Percentiles rank a stretch among this genome's conserved stretches.
Conservation (phyloP, 2,888 invertebrate species). For the Parnassius apollo region DNA sequence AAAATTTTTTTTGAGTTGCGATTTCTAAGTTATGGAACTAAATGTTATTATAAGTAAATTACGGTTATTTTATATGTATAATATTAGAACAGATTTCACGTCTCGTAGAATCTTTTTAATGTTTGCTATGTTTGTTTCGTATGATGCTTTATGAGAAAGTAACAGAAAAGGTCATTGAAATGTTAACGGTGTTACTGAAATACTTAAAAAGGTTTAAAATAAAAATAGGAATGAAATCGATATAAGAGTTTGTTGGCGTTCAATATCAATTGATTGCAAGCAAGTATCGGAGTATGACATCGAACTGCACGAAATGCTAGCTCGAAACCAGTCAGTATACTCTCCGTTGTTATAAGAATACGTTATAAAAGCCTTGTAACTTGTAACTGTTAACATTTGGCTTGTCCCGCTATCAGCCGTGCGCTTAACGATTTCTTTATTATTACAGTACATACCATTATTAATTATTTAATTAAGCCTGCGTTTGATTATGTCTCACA, state of each 20-base stretch:
- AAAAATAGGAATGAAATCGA: background rate
- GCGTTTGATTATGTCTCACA: background rate
- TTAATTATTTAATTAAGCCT: constrained; percentile 13
- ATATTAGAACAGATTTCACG: too few relatives aligned
- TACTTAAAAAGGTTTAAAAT: background rate
- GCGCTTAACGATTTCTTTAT: constrained; percentile 11
- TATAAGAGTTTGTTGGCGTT: background rate
- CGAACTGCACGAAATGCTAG: constrained; percentile 21
- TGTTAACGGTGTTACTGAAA: background rate
- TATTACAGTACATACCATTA: background rate
- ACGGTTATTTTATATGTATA: too few relatives aligned
- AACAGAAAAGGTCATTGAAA: background rate
- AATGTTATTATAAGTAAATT: too few relatives aligned
- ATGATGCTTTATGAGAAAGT: background rate
- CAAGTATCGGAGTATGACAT: constrained; percentile 27
- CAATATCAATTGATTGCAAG: constrained; percentile 27
- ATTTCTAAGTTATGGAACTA: too few relatives aligned
- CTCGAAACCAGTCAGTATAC: constrained; percentile 20
- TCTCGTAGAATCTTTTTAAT: background rate
- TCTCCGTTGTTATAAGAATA: constrained; percentile 20
- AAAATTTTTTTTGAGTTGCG: background rate
- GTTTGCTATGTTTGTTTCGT: background rate
- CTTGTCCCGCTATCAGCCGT: constrained; percentile 19
- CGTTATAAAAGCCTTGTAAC: constrained; percentile 23
- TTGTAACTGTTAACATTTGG: constrained; percentile 24